Evolutionary conservation across 2,888 invertebrate species (phyloP), one percentile per base, ranked within the genome.

Genomic region (Eupeodes latifasciatus): DNA sequence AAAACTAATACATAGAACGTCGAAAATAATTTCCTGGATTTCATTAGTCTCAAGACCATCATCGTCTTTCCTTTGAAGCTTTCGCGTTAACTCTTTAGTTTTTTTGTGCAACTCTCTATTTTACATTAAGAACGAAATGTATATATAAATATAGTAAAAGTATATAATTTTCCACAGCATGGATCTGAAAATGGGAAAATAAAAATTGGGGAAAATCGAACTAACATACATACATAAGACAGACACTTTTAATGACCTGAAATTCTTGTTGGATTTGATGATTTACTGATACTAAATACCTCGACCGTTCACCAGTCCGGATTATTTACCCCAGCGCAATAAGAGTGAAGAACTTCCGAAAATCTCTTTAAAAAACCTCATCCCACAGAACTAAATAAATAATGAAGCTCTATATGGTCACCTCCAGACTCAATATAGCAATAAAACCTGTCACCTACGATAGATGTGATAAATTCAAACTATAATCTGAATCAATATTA

Each of bases 401-500:
- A 40, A 9, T 40, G 40, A 40, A 27, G 27, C 27, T 27, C 27
- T 27, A 27, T 40, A 40, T 16, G 34, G 11, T 49, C 49, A 49
- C 66, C 44, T 36, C 4, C 7, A 27, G 5, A 9, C 27, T 14
- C 7, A 4, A 55, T 16, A 1, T 0, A 36, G 40, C 40, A 44
- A 14, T 47, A 11, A 27, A 59, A 59, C n/a, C 19, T 47, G 27
- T 72, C 57, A 44, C 59, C 44, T 47, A 34, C 47, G 47, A 59
- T 34, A 40, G n/a, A 59, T 10, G n/a, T 6, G 59, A 72, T 47
- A 59, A 55, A 77, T 59, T 66, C 76, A 59, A 64, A 16, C 59
- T 85, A 27, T 27, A 66, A 81, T 81, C 81, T 71, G 40, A 55
- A 62, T 55, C 80, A 64, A 75, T 69, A 69, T 75, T 53, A 49